A percentile compares a stretch with the other conserved stretches of the same genome.
These are phyloP conservation scores for Felis catus DNA, from an alignment of 2,113 vertebrate species.

Conservation along the genomic window F.catus_Fca126_mat1.0 CM031420.1:138065001-138065500, in stretches of 20 bases:
- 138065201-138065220: too few relatives aligned
- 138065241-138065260: neutral
- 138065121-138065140: neutral
- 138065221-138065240: neutral
- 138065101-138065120: too few relatives aligned
- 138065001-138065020: neutral
- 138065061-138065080: neutral
- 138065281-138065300: neutral
- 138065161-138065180: neutral
- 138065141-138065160: neutral
- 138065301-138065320: neutral
- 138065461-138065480: neutral
- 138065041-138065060: neutral
- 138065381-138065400: too few relatives aligned
- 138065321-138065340: neutral
- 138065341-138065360: rapidly evolving
- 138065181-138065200: neutral
- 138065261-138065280: neutral
- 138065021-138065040: neutral
- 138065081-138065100: neutral
- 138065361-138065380: rapidly evolving
- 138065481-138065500: neutral
- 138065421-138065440: neutral
- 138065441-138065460: neutral
- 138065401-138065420: neutral